Evolutionary conservation across 2,888 invertebrate species (phyloP), one percentile per base, ranked within the genome.

Genomic region (Hyalella azteca): DNA sequence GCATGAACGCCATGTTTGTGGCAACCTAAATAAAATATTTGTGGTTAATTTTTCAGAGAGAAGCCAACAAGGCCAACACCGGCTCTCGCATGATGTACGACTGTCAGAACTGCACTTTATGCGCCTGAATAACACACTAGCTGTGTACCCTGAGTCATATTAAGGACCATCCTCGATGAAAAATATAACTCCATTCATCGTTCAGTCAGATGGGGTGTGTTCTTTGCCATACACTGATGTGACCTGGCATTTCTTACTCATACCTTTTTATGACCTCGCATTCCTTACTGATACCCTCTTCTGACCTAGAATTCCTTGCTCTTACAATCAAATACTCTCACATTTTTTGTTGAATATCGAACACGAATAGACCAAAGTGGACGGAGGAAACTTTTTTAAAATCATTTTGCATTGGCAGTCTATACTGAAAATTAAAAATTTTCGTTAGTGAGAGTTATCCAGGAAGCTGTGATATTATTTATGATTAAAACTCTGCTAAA

Each of bases 141-240:
- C 19, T 29, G 29, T n/a, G 54, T 54, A 29, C 54, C 54, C 22
- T 29, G 26, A 13, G 54, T 29, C 22, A 54, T 26, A 54, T 54
- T 54, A 54, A 54, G 54, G 54, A 22, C 54, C 54, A 54, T 54
- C 54, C 54, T 26, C 29, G 54, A 54, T 54, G 54, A 54, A 54
- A 26, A 54, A 54, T 54, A 54, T n/a, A n/a, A n/a, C 54, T 9
- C 54, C 2, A 54, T 22, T 22, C 54, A 9, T 54, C 54, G 5
- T 9, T 9, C 26, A 54, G 22, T 19, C 7, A 54, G 54, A 11
- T 54, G 11, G 26, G 11, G 22, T 29, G 7, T 54, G 54, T 1
- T 26, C 54, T 54, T 54, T 22, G 54, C 11, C 29, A 22, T 54
- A 54, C 26, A 54, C 22, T 54, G 13, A 54, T 54, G 54, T 9